phyloP scores from a whole-genome alignment of 2,113 vertebrate genomes.

The Corythornis vintsioides region DNA sequence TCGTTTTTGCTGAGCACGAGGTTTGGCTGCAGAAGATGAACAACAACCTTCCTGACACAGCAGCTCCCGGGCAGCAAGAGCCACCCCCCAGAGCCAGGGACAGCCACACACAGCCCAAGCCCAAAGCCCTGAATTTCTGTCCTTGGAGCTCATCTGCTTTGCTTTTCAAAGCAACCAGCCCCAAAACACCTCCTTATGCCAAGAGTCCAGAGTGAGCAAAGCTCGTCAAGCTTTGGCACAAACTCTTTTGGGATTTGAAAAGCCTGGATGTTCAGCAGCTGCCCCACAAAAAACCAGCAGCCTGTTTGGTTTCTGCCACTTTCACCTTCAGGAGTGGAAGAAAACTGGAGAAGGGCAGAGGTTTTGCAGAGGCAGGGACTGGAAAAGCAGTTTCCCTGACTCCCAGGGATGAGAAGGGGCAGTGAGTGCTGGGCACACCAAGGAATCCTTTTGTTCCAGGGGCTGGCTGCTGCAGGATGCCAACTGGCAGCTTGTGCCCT shows the following conservation, averaged over 20 bases:
- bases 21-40: neutral
- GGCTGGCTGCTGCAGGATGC: neutral
- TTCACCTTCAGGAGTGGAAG: neutral
- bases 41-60: neutral
- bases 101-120: neutral
- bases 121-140: neutral
- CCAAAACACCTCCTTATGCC: neutral
- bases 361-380: neutral
- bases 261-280: neutral
- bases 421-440: neutral
- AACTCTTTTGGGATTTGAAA: too few species aligned
- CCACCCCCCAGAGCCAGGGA: neutral
- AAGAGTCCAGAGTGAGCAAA: too few species aligned
- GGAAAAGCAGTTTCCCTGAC: neutral
- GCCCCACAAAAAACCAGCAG: neutral
- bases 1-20: neutral
- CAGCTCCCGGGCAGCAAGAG: neutral
- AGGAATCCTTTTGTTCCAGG: neutral
- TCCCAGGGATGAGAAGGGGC: neutral
- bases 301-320: neutral
- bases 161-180: neutral
- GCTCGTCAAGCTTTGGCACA: too few species aligned
- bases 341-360: neutral
- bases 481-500: rapidly evolving
- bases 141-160: neutral